phyloP scores from a whole-genome alignment of 2,113 vertebrate species.

The Epinephelus moara region DNA sequence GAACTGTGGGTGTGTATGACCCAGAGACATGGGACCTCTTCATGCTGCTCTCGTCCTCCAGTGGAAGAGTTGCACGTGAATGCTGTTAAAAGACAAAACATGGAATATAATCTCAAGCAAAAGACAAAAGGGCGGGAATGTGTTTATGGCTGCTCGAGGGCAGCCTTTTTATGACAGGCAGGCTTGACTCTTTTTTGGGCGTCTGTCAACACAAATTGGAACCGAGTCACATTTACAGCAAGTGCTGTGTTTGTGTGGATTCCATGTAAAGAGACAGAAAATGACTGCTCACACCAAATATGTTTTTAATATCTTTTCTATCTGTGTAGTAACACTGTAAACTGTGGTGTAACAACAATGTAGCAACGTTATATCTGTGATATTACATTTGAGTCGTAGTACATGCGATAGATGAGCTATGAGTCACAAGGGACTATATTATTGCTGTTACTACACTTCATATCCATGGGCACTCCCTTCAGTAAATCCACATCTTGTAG shows the following conservation, averaged over 20 bases:
- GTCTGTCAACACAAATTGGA: constrained; percentile 8
- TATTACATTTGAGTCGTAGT: constrained; percentile 44
- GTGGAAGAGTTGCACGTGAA: constrained; percentile 34
- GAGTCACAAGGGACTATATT: constrained; percentile 37
- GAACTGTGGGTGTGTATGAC: constrained; percentile 95
- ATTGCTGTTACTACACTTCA: constrained; percentile 53
- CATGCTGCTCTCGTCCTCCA: constrained; percentile 66
- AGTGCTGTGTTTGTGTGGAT: constrained; percentile 15
- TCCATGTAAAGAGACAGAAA: constrained; percentile 37
- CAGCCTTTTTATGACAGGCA: constrained; percentile 37
- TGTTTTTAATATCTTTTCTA: constrained; percentile 69
- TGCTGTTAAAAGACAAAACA: constrained; percentile 50
- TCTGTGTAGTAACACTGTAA: constrained; percentile 81
- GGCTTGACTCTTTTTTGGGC: constrained; percentile 7
- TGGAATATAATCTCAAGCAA: constrained; percentile 60
- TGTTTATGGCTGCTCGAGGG: constrained; percentile 18
- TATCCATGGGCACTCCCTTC: not conserved
- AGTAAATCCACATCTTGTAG: not conserved
- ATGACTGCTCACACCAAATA: constrained; percentile 55
- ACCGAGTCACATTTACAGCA: constrained; percentile 30
- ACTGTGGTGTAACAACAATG: constrained; percentile 67
- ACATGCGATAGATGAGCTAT: constrained; percentile 32
- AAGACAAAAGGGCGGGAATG: constrained; percentile 29
- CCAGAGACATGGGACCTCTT: constrained; percentile 20
- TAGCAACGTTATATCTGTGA: constrained; percentile 62